phyloP scores from a whole-genome alignment of 2,797 vertebrate species.

The Cebuella pygmaea region DNA sequence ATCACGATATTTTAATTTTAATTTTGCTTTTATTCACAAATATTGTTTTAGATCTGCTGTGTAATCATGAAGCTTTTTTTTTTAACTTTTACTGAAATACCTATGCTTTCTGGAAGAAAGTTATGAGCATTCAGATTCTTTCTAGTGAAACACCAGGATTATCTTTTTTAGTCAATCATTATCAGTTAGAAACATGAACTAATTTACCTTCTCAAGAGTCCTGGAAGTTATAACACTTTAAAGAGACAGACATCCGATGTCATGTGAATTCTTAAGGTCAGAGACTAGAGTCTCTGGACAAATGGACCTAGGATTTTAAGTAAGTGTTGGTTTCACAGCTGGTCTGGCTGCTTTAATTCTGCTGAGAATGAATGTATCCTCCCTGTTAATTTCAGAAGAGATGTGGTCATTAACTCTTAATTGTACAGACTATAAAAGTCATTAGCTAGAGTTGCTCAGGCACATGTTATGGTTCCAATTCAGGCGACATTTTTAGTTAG shows the following conservation, averaged over 20 bases:
- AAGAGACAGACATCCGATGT: constrained; percentile 35
- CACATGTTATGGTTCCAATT: not conserved
- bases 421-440: not conserved
- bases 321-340: not conserved
- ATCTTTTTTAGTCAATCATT: constrained; percentile 48
- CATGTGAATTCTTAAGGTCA: constrained; percentile 20
- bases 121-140: not conserved
- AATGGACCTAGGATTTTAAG: constrained; percentile 31
- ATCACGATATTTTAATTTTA: not conserved
- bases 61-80: not conserved
- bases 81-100: not conserved
- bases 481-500: not conserved
- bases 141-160: not conserved
- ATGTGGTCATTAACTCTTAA: constrained; percentile 22
- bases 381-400: constrained; percentile 16
- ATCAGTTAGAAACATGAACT: constrained; percentile 52
- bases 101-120: not conserved
- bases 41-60: not conserved
- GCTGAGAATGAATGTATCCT: constrained; percentile 7
- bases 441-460: not conserved
- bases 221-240: constrained; percentile 16
- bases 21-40: not conserved
- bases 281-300: not conserved
- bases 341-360: constrained; percentile 1
- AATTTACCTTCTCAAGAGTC: constrained; percentile 4